phyloP scores from a whole-genome alignment of 2,113 vertebrate species.

The Oryzias javanicus region DNA sequence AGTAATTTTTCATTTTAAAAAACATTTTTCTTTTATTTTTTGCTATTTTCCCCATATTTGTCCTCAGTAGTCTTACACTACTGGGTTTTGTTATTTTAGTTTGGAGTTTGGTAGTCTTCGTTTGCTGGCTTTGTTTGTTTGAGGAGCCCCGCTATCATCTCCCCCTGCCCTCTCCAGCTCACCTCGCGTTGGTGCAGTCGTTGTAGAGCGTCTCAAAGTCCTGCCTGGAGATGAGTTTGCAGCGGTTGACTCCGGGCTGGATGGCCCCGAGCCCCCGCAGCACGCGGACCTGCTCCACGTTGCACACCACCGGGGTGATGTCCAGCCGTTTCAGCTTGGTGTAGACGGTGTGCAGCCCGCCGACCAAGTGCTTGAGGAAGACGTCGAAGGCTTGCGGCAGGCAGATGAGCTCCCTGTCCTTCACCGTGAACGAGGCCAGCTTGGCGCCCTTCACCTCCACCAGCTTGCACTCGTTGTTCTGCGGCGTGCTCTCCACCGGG shows the following conservation, averaged over 20 bases:
- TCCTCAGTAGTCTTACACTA: no score
- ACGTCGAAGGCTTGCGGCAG: slow-evolving; percentile 96
- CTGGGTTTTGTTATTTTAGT: no score
- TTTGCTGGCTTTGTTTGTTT: no score
- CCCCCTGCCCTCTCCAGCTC: slow-evolving; percentile 2
- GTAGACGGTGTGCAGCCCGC: slow-evolving; percentile 95
- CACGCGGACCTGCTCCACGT: slow-evolving; percentile 96
- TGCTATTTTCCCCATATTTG: no score
- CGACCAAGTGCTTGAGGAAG: slow-evolving; percentile 96
- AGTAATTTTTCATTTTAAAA: no score
- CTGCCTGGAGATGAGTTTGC: slow-evolving; percentile 96
- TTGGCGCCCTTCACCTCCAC: slow-evolving; percentile 95
- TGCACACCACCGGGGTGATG: slow-evolving; percentile 96
- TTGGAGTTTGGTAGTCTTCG: no score
- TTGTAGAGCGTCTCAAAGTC: slow-evolving; percentile 96
- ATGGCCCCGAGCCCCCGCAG: slow-evolving; percentile 93
- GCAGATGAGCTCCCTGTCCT: slow-evolving; percentile 93
- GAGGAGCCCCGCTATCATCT: no score
- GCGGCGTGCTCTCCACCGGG: slow-evolving; percentile 96
- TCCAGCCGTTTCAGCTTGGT: slow-evolving; percentile 96
- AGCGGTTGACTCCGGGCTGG: slow-evolving; percentile 96
- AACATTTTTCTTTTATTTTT: no score
- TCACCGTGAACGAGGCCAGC: slow-evolving; percentile 95
- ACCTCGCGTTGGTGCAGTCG: slow-evolving; percentile 97
- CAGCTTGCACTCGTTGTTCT: slow-evolving; percentile 98